These are phyloP conservation scores for Athalia rosae DNA, from an alignment of 2,888 invertebrate genomes.

Conservation along the genomic window DNA sequence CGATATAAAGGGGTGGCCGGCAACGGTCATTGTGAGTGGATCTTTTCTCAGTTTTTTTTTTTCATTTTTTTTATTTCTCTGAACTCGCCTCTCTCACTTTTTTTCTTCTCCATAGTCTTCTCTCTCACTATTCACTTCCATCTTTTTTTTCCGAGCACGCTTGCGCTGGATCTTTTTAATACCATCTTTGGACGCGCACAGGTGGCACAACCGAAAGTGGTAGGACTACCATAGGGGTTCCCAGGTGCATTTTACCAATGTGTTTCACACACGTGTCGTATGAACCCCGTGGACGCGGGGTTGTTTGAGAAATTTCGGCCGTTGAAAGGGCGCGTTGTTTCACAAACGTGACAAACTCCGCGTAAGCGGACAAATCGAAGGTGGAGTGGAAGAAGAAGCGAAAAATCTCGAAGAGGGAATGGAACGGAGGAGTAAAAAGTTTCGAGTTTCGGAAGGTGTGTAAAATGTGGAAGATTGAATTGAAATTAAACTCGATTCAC, in stretches of 20 bases:
- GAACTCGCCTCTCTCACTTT: conserved; percentile 49
- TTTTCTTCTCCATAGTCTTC: conserved; percentile 47
- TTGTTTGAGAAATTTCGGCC: conserved; percentile 59
- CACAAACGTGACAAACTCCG: background rate
- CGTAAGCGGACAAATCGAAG: conserved; percentile 50
- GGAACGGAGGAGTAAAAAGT: background rate
- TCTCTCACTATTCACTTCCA: conserved; percentile 33
- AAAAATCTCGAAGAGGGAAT: background rate
- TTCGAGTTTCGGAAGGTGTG: conserved; percentile 18
- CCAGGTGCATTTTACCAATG: conserved; percentile 37
- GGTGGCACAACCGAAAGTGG: conserved; percentile 65
- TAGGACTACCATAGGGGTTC: conserved; percentile 45
- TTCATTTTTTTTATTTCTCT: conserved; percentile 7
- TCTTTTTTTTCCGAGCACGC: conserved; percentile 50
- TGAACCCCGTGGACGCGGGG: conserved; percentile 34
- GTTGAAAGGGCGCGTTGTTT: conserved; percentile 52
- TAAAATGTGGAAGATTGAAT: conserved; percentile 60
- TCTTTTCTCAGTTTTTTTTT: conserved; percentile 43
- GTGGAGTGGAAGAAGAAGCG: background rate
- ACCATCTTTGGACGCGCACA: conserved; percentile 65
- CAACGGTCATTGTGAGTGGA: conserved; percentile 64
- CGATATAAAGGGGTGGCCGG: conserved; percentile 54
- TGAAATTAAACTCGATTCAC: conserved; percentile 66
- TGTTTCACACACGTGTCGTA: conserved; percentile 25
- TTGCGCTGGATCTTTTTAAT: conserved; percentile 62